Percentiles rank a stretch among this genome's conserved stretches.
Evolutionary conservation across 1,140 invertebrate species (phyloP).

Genomic region (Thalassaphorura encarpata): DNA sequence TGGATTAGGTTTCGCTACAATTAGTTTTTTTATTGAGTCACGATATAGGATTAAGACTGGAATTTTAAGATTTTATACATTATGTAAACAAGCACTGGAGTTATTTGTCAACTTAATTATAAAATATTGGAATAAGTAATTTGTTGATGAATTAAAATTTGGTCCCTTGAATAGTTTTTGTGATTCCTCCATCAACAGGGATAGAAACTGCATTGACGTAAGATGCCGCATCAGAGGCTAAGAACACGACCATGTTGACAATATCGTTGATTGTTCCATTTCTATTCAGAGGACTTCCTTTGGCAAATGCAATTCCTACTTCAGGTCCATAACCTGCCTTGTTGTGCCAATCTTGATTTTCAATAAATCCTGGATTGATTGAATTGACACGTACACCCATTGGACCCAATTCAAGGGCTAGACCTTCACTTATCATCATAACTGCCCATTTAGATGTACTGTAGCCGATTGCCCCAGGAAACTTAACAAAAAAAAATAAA

Average conservation of each 20-base stretch:
- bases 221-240: constrained; percentile 21
- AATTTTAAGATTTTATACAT: too few relatives aligned
- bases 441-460: constrained; percentile 50
- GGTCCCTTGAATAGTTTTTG: constrained; percentile 25
- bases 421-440: constrained; percentile 55
- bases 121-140: too few relatives aligned
- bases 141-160: too few relatives aligned
- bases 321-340: constrained; percentile 23
- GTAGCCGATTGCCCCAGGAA: constrained; percentile 24
- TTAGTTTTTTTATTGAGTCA: too few relatives aligned
- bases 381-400: constrained; percentile 52
- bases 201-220: constrained; percentile 18
- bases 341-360: constrained; percentile 22
- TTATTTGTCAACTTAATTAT: too few relatives aligned
- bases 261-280: constrained; percentile 18
- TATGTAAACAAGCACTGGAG: too few relatives aligned
- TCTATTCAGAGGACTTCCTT: constrained; percentile 14
- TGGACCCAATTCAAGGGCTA: constrained; percentile 44
- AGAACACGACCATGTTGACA: constrained; percentile 19
- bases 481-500: too few relatives aligned
- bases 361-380: constrained; percentile 50
- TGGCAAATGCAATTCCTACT: constrained; percentile 17
- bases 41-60: too few relatives aligned
- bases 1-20: too few relatives aligned
- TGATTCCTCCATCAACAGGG: constrained; percentile 23